These are phyloP conservation scores for Chrysodeixis includens DNA, from an alignment of 2,888 invertebrate genomes.

Conservation along the genomic window DNA sequence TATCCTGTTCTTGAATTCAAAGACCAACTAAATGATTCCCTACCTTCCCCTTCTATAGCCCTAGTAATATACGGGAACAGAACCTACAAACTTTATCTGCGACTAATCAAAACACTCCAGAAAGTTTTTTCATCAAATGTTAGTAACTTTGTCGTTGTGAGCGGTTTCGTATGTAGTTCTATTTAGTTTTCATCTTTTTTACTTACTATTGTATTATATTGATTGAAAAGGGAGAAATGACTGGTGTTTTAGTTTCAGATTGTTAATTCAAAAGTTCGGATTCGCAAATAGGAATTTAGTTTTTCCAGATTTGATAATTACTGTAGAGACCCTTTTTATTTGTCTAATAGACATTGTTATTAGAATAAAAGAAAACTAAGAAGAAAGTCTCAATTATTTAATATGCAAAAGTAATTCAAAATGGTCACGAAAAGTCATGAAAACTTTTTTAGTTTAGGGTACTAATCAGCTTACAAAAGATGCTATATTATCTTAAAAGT, in stretches of 20 bases:
- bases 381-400: no score
- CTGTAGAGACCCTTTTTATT: no score
- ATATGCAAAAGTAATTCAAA: no score
- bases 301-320: no score
- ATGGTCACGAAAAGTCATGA: no score
- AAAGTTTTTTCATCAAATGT: slow-evolving; percentile 67
- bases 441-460: no score
- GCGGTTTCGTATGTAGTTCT: slow-evolving; percentile 11
- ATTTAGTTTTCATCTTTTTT: neutral
- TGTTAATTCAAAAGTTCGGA: neutral
- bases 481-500: no score
- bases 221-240: neutral
- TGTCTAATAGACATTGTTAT: no score
- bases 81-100: slow-evolving; percentile 32
- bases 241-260: neutral
- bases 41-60: neutral
- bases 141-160: slow-evolving; percentile 27
- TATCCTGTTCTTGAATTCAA: neutral
- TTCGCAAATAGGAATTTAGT: neutral
- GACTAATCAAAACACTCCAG: slow-evolving; percentile 40
- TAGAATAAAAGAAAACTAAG: no score
- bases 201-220: neutral
- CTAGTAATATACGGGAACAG: slow-evolving; percentile 12
- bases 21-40: neutral
- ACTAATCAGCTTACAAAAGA: no score